phyloP scores from a whole-genome alignment of 1,140 invertebrate species.

The Physella acuta region DNA sequence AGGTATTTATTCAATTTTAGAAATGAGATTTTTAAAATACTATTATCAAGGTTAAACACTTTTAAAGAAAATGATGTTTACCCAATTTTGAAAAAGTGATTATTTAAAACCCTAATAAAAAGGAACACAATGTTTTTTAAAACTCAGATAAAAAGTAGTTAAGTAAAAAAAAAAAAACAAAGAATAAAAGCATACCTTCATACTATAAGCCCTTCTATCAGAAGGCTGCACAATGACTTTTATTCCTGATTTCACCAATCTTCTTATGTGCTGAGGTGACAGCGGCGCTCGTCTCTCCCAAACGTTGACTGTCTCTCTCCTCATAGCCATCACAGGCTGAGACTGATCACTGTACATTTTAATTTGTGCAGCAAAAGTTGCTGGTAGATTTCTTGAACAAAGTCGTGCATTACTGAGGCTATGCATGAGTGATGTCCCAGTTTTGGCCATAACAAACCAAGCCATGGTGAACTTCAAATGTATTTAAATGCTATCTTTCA shows the following conservation, averaged over 20 bases:
- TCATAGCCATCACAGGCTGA: constrained; percentile 55
- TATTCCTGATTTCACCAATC: constrained; percentile 78
- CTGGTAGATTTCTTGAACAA: background rate
- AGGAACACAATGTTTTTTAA: background rate
- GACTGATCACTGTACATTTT: constrained; percentile 10
- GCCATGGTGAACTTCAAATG: constrained; percentile 6
- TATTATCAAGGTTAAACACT: too few relatives aligned
- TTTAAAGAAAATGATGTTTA: background rate
- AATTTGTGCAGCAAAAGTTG: background rate
- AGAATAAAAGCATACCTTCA: constrained; percentile 70
- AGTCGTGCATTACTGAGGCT: background rate
- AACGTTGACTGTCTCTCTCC: constrained; percentile 91
- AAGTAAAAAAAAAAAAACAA: too few relatives aligned
- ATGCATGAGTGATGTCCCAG: background rate
- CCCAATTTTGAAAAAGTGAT: background rate
- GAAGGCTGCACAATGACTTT: constrained; percentile 98
- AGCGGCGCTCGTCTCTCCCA: constrained; percentile 97
- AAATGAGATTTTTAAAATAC: too few relatives aligned
- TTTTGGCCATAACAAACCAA: background rate
- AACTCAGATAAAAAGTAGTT: background rate
- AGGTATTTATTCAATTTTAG: too few relatives aligned
- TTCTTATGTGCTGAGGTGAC: constrained; percentile 85
- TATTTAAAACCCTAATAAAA: background rate
- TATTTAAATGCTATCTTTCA: too few relatives aligned
- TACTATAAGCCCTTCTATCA: constrained; percentile 94